Evolutionary conservation across 2,888 invertebrate species (phyloP), one percentile per base, ranked within the genome.

Genomic region (Cosmopolites sordidus): DNA sequence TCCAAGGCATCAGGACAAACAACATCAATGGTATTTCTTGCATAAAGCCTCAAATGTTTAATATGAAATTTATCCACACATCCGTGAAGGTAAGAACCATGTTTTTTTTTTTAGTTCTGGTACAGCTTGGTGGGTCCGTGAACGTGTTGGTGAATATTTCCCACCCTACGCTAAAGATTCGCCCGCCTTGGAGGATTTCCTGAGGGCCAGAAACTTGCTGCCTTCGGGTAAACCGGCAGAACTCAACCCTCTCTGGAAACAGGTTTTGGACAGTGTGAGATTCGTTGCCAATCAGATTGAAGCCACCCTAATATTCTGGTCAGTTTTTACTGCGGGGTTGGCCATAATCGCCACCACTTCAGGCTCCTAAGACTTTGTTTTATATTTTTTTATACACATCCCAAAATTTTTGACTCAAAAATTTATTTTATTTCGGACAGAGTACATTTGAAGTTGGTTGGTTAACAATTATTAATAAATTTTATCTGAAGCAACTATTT

Each of bases 161-260:
- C 82, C 83, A 5, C 74, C 79, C 17, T 82, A 77, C 63, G 76
- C 80, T 39, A 77, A 76, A 54, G 79, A 81, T 62, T 79, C 82
- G 51, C 72, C 78, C 2, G 78, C 80, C 1, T 68, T 84, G 16
- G 65, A 80, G 2, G 82, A 82, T 37, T 82, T 80, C 64, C 68
- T 84, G 40, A 75, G 75, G 42, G 80, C 81, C 40, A 72, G 81
- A 64, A 81, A 80, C 64, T 70, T 80, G 46, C 69, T 81, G 50
- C 74, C 77, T 2, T 69, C 72, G 1, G 51, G 65, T 12, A 68
- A 69, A 66, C 16, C 75, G 73, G 60, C 68, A 67, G 33, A 66
- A 33, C 17, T 69, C 2, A 76, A 76, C 61, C 70, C 71, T 18
- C 61, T 73, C 22, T 69, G 77, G 64, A 78, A 77, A 64, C 66